Evolutionary conservation across 1,140 invertebrate genomes (phyloP), one percentile per base, ranked within the genome.

Genomic region (Tyrophagus putrescentiae): DNA sequence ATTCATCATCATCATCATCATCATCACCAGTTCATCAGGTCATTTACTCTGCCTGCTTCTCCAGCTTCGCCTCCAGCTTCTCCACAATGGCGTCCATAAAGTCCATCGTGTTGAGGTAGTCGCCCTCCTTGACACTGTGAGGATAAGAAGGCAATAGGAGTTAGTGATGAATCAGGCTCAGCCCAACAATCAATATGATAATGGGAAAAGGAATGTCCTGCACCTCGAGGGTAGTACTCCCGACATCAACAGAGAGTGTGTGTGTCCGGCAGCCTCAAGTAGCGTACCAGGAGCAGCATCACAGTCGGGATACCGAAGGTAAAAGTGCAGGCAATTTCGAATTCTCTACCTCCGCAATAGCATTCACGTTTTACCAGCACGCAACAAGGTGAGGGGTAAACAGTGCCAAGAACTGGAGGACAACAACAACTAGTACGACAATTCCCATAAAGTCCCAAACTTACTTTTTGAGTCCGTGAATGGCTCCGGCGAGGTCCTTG

Each of bases 401-500:
- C 7, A 31, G 52, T 54, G 52, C 25, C 52, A 54, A 54, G 52
- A 54, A 32, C 5, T 3, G 25, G 28, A 31, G 52, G 28, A 27
- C 32, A 52, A 11, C 16, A 52, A 3, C 32, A 16, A 3, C 1
- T 13, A 52, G n/a, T 25, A 52, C 7, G 45, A 48, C 11, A 52
- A 27, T n/a, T n/a, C 13, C 6, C 11, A 58, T 42, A 18, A 21
- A 54, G n/a, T 31, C 18, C 18, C n/a, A 7, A 11, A 16, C 27
- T 25, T 59, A 59, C 57, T 59, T 59, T 44, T 59, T 59, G 2
- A 59, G 41, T 62, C 92, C 91, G 72, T 98, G 95, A 64, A 97
- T 90, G 71, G 93, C 97, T 72, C 97, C 92, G 32, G 93, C 94
- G 67, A 98, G 78, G 80, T 98, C 94, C 72, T 98, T 98, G 18